Evolutionary conservation across 2,888 invertebrate species (phyloP), one percentile per base, ranked within the genome.

Genomic region (Idaea straminata): DNA sequence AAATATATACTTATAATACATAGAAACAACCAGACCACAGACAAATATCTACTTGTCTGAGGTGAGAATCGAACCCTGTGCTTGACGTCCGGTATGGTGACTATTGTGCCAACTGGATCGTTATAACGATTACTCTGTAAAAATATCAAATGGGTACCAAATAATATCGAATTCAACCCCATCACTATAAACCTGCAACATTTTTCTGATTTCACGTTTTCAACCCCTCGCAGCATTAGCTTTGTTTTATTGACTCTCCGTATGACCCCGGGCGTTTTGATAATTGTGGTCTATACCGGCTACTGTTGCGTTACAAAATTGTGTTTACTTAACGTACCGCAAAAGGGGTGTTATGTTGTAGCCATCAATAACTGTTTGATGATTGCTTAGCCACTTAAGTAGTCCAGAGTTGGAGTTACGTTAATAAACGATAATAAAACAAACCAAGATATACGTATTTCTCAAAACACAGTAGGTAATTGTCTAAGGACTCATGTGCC

Each of bases 171-270:
- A 36, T 36, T 38, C 62, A 25, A 47, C 47, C 47, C 47, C 62
- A 62, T 61, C 62, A 61, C 61, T 68, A 69, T 63, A 57, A 10
- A 67, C 61, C 61, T 65, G 63, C 64, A 69, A 65, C 64, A 62
- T 35, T 58, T 35, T 61, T 47, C 64, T 36, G 35, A 62, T 71
- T 64, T 70, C 67, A 65, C 66, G 69, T 69, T 69, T 69, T 75
- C 74, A 77, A 73, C 76, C 78, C 80, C 47, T 72, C 69, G 16
- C 65, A 68, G 74, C 70, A 73, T 47, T 47, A 47, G 47, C 66
- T 75, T 72, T 75, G 74, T 74, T 74, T 77, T 77, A 81, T 81
- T 71, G 81, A 80, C 76, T 79, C 78, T 72, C 77, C 71, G 73
- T 77, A 72, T 77, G 75, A 74, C 83, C 82, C 74, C 76, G 69